Evolutionary conservation across 1,140 invertebrate species (phyloP), one percentile per base, ranked within the genome.

Genomic region (Tetramorium alpestre): DNA sequence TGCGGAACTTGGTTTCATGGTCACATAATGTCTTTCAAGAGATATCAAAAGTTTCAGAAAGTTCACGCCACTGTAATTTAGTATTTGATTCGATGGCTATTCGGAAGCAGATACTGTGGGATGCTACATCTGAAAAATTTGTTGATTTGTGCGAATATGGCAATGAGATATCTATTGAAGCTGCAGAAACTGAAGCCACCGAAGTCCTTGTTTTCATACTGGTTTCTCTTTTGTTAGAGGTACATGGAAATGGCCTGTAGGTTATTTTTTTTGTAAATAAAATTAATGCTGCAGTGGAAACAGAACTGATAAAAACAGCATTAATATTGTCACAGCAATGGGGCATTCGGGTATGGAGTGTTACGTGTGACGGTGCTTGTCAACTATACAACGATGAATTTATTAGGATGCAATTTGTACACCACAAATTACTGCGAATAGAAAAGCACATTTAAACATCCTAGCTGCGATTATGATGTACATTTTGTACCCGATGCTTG

Each of bases 31-130:
- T 56, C 33, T 73, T 73, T 73, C 2, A 73, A 73, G 70, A 73
- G 8, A 73, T 73, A 38, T 73, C 49, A 3, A 73, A 73, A 73
- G 54, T 73, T 7, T 49, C 70, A 38, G 16, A 54, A 54, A 25
- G 6, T 38, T 73, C 16, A 16, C 49, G 28, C 8, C 25, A 73
- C 22, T 73, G 49, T 6, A 73, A 73, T 56, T 38, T 73, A 22
- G 49, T 73, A 0, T 73, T 73, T 5, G 70, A 73, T 73, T 72
- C 49, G 8, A 73, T 56, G 70, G 70, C 49, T 1, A 73, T 73
- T 38, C 28, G 49, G 8, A 73, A 73, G 28, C 49, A 73, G 4
- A 16, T 73, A 8, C 7, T 73, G 18, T 73, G 70, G 70, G 28
- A 73, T 38, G 3, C 16, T 8, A 54, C 28, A 44, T 18, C 8